Conservation (phyloP, 1,140 invertebrate genomes). For the Aricia agestis region DNA sequence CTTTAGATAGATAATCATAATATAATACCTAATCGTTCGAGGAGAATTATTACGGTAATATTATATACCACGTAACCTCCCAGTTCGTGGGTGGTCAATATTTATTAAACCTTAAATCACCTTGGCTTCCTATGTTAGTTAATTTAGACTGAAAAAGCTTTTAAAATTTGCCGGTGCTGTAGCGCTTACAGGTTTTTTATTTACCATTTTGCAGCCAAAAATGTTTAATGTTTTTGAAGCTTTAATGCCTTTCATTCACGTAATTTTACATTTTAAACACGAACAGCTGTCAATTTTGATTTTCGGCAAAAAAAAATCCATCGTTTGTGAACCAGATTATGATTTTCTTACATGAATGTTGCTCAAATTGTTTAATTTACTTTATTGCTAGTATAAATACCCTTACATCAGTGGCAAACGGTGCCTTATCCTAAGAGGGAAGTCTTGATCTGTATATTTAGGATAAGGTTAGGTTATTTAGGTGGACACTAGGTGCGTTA, state of each 20-base stretch:
- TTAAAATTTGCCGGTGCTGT: neutral
- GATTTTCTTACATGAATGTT: no score
- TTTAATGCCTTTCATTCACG: neutral
- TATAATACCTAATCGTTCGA: no score
- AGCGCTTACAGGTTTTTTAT: neutral
- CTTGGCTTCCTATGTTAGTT: constrained; percentile 4
- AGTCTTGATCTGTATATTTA: no score
- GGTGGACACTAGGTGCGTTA: no score
- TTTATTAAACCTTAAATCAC: constrained; percentile 14
- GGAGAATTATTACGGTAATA: neutral
- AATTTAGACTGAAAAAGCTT: neutral
- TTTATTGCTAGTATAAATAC: no score
- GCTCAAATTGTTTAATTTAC: no score
- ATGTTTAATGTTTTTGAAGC: neutral
- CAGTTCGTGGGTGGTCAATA: neutral
- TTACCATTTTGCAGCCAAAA: neutral
- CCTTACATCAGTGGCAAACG: no score
- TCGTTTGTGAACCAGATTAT: no score
- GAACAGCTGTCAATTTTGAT: neutral
- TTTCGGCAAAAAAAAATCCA: neutral
- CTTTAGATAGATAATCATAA: no score
- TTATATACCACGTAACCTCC: neutral
- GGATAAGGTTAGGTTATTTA: no score
- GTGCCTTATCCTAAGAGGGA: no score
- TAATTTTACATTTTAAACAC: neutral